These are phyloP conservation scores for Anoplius nigerrimus DNA, from an alignment of 2,888 invertebrate species.

Conservation along the genomic window DNA sequence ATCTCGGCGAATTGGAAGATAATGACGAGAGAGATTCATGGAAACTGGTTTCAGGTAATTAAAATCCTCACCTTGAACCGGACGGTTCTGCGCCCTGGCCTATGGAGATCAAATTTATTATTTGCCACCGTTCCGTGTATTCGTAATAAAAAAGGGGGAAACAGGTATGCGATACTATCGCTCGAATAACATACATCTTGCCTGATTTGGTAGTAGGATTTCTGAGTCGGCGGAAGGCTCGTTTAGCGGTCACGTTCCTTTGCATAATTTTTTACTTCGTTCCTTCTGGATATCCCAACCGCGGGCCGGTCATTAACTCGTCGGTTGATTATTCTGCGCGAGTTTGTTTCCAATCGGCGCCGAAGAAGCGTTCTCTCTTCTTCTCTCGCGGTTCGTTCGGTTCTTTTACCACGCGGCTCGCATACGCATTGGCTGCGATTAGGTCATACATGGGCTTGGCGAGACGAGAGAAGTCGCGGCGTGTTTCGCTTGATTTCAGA, in stretches of 20 bases:
- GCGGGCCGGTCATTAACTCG: too few relatives aligned
- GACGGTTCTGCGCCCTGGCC: too few relatives aligned
- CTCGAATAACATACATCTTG: too few relatives aligned
- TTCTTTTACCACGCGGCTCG: constrained; percentile 22
- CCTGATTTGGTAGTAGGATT: too few relatives aligned
- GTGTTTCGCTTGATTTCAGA: constrained; percentile 64
- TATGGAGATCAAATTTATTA: too few relatives aligned
- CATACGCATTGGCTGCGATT: constrained; percentile 50
- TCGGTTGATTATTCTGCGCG: background rate
- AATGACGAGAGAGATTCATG: too few relatives aligned
- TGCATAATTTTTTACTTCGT: background rate
- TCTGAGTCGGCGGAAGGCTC: background rate
- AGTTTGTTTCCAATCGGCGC: background rate
- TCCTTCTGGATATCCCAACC: background rate
- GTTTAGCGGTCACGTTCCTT: background rate
- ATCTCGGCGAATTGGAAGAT: too few relatives aligned
- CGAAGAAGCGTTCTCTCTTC: background rate
- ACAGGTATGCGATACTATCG: too few relatives aligned
- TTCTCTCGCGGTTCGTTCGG: constrained; percentile 9
- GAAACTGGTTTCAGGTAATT: too few relatives aligned
- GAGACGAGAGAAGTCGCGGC: constrained; percentile 37
- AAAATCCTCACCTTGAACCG: too few relatives aligned
- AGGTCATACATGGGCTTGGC: constrained; percentile 70
- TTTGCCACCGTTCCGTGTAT: too few relatives aligned
- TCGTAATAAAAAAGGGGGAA: too few relatives aligned